Conservation (phyloP, 2,888 invertebrate species). For the Tortrix viridana region DNA sequence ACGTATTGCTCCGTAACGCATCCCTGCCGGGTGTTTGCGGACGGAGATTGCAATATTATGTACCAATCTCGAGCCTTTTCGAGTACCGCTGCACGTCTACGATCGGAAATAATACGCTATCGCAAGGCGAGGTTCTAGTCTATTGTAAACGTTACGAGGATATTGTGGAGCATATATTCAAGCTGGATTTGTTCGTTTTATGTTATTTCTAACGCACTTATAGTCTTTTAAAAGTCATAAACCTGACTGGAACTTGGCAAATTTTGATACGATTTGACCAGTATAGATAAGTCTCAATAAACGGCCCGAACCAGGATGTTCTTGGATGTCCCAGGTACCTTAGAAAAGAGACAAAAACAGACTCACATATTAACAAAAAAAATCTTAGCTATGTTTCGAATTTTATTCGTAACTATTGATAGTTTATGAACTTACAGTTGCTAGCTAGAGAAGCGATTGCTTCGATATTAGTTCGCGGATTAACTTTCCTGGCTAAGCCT, state of each 20-base stretch:
- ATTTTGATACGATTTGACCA: too few relatives aligned
- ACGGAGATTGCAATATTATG: conserved; percentile 44
- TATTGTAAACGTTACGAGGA: conserved; percentile 8
- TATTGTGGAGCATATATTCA: neutral
- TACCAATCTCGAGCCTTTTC: conserved; percentile 41
- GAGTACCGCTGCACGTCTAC: conserved; percentile 18
- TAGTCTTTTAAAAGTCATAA: too few relatives aligned
- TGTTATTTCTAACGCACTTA: neutral
- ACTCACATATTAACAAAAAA: too few relatives aligned
- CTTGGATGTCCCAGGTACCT: too few relatives aligned
- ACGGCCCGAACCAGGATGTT: too few relatives aligned
- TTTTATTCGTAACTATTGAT: too few relatives aligned
- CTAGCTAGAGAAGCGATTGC: conserved; percentile 21
- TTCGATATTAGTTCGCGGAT: conserved; percentile 28
- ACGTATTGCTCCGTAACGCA: conserved; percentile 41
- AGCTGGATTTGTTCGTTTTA: neutral
- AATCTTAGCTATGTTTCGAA: too few relatives aligned
- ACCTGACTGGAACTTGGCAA: too few relatives aligned
- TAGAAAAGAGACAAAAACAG: too few relatives aligned
- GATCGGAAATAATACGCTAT: conserved; percentile 30
- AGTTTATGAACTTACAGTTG: conserved; percentile 6
- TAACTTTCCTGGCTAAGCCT: conserved; percentile 25
- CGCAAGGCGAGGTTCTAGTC: conserved; percentile 5
- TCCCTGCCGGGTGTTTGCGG: conserved; percentile 37
- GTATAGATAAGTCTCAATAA: too few relatives aligned